Conservation (phyloP, 2,113 vertebrate species). For the Rynchops niger region DNA sequence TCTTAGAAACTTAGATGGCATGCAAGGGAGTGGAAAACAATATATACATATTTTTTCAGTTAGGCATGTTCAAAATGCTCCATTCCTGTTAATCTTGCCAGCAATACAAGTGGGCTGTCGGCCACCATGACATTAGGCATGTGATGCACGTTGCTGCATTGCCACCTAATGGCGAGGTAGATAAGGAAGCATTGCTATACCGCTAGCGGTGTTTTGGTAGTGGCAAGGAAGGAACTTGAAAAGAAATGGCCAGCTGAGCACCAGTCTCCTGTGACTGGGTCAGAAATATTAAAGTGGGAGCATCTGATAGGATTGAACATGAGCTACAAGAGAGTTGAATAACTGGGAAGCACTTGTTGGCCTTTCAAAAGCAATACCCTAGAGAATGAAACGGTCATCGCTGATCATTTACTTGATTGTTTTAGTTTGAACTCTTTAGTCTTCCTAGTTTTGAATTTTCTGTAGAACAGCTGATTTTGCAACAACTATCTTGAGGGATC, state of each 20-base stretch:
- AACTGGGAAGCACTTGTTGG: background rate
- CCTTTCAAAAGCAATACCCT: background rate
- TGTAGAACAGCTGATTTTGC: background rate
- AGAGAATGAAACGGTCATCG: background rate
- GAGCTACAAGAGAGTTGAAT: background rate
- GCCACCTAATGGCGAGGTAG: background rate
- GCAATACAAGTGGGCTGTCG: background rate
- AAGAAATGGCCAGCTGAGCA: background rate
- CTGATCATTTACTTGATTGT: background rate
- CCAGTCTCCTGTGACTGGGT: background rate
- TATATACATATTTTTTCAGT: no score
- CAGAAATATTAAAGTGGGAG: background rate
- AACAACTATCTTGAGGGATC: background rate
- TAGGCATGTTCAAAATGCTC: background rate
- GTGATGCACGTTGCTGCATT: background rate
- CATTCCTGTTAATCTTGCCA: background rate
- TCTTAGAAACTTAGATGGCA: background rate
- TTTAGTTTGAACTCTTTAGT: background rate
- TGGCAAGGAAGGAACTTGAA: background rate
- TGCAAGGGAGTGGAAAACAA: background rate
- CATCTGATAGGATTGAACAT: background rate
- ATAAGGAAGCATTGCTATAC: background rate
- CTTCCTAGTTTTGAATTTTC: background rate
- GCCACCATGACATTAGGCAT: accelerated
- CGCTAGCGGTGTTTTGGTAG: accelerated